Evolutionary conservation across 2,888 invertebrate genomes (phyloP).

Genomic region (Agriopis marginaria): DNA sequence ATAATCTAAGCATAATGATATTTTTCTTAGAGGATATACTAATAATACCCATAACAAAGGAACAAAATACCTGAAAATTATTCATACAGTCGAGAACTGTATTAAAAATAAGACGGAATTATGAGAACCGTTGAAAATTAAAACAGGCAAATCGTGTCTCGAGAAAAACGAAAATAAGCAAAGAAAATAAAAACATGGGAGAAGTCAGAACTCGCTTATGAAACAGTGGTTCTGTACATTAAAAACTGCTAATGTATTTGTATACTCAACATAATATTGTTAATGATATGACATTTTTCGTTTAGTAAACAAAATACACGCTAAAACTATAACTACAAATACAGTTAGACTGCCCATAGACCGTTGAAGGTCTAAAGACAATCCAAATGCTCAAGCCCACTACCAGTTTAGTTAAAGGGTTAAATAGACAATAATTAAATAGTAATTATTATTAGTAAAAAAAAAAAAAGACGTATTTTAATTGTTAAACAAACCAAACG

Average conservation of each 20-base stretch:
- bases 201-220: background rate
- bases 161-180: slow-evolving; percentile 35
- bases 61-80: slow-evolving; percentile 34
- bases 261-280: too few species aligned
- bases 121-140: slow-evolving; percentile 46
- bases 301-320: too few species aligned
- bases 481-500: too few species aligned
- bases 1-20: background rate
- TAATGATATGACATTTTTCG: too few species aligned
- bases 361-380: too few species aligned
- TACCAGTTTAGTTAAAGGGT: too few species aligned
- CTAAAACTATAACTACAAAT: too few species aligned
- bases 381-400: too few species aligned
- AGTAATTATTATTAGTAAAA: too few species aligned
- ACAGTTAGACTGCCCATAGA: too few species aligned
- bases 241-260: background rate
- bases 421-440: too few species aligned
- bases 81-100: slow-evolving; percentile 42
- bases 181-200: slow-evolving; percentile 29
- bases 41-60: slow-evolving; percentile 2
- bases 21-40: background rate
- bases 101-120: slow-evolving; percentile 46
- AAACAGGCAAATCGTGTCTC: slow-evolving; percentile 45
- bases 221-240: slow-evolving; percentile 14
- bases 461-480: too few species aligned